Evolutionary conservation across 1,140 invertebrate genomes (phyloP).

Genomic region (Aphis craccivora): DNA sequence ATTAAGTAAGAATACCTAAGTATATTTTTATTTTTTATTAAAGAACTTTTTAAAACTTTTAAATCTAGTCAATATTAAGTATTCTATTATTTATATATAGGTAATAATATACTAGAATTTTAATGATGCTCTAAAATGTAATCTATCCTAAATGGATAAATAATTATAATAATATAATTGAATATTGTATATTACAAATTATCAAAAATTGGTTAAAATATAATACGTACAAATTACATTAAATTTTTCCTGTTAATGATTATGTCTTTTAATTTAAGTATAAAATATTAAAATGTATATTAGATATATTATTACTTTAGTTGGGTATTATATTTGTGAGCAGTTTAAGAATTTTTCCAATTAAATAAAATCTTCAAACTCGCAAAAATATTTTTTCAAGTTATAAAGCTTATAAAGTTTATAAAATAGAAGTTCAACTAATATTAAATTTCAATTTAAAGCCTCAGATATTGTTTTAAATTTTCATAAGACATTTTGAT

Average conservation of each 20-base stretch:
- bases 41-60: too few relatives aligned
- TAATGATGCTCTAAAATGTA: too few relatives aligned
- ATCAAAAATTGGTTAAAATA: not conserved
- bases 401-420: not conserved
- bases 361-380: not conserved
- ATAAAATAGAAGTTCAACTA: not conserved
- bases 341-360: not conserved
- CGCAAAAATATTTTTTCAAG: not conserved
- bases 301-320: not conserved
- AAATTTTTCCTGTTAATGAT: not conserved
- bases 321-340: not conserved
- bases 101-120: too few relatives aligned
- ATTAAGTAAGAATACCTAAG: too few relatives aligned
- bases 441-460: not conserved
- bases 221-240: not conserved
- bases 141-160: too few relatives aligned
- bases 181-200: too few relatives aligned
- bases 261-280: not conserved
- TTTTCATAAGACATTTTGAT: not conserved
- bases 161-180: not conserved
- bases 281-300: not conserved
- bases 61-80: too few relatives aligned
- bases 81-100: too few relatives aligned
- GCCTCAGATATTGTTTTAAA: not conserved
- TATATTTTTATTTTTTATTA: too few relatives aligned